These are phyloP conservation scores for Fulmarus glacialis DNA, from an alignment of 2,113 vertebrate species.

Conservation along the genomic window DNA sequence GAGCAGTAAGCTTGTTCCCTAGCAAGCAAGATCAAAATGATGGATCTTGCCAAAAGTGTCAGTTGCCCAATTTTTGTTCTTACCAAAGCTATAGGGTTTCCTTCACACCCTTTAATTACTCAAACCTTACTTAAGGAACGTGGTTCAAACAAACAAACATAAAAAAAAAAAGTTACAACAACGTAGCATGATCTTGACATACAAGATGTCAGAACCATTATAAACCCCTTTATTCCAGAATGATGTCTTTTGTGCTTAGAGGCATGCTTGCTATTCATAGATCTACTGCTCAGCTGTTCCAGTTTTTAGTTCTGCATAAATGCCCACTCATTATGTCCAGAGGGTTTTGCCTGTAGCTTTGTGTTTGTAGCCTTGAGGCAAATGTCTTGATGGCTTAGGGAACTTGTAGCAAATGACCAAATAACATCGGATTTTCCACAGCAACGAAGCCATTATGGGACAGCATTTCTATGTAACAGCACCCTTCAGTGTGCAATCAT, in stretches of 20 bases:
- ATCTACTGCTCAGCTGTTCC: slow-evolving; percentile 78
- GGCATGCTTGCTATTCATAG: slow-evolving; percentile 77
- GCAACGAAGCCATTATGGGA: slow-evolving; percentile 77
- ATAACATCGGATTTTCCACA: slow-evolving; percentile 79
- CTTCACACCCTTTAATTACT: slow-evolving; percentile 51
- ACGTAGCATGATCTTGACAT: slow-evolving; percentile 70
- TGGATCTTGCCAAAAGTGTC: slow-evolving; percentile 40
- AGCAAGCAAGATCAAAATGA: neutral
- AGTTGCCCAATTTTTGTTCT: neutral
- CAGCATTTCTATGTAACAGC: slow-evolving; percentile 77
- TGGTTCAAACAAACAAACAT: slow-evolving; percentile 62
- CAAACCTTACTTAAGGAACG: slow-evolving; percentile 39
- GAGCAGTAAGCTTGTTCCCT: neutral
- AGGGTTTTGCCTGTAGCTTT: slow-evolving; percentile 80
- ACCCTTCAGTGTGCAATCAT: slow-evolving; percentile 74
- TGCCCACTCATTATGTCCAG: slow-evolving; percentile 78
- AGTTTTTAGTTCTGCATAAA: slow-evolving; percentile 81
- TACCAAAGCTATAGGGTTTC: neutral
- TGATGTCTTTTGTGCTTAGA: slow-evolving; percentile 72
- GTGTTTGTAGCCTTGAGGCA: slow-evolving; percentile 78
- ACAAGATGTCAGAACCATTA: slow-evolving; percentile 76
- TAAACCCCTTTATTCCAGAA: slow-evolving; percentile 64
- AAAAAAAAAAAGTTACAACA: slow-evolving; percentile 63
- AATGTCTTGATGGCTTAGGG: slow-evolving; percentile 79
- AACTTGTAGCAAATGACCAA: slow-evolving; percentile 71